Conservation (phyloP, 1,140 invertebrate species). For the Doryteuthis pealeii region DNA sequence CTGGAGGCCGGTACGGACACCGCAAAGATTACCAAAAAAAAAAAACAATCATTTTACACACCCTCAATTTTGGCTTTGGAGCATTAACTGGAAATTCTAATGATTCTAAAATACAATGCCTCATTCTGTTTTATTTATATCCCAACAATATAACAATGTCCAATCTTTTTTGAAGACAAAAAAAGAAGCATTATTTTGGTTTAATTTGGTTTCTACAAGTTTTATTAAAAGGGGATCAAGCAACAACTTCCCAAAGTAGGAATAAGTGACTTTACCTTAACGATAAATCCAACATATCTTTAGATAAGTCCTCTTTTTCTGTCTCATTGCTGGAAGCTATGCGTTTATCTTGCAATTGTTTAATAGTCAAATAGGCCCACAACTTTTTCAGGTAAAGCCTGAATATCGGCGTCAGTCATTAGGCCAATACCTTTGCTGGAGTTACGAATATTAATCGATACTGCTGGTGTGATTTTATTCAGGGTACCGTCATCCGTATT, state of each 20-base stretch:
- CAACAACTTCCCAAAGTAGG: background rate
- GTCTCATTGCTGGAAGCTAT: slow-evolving; percentile 17
- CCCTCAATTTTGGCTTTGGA: too few species aligned
- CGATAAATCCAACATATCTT: slow-evolving; percentile 33
- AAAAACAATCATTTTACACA: too few species aligned
- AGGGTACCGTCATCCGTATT: slow-evolving; percentile 22
- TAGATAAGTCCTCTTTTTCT: slow-evolving; percentile 30
- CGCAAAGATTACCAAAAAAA: too few species aligned
- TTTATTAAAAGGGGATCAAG: background rate
- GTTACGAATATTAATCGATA: slow-evolving; percentile 72
- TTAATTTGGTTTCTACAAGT: background rate
- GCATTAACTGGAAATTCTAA: too few species aligned
- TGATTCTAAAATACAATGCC: too few species aligned
- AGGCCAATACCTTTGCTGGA: slow-evolving; percentile 64
- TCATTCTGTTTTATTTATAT: too few species aligned
- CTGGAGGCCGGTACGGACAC: too few species aligned
- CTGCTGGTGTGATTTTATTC: slow-evolving; percentile 65
- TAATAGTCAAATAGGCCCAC: slow-evolving; percentile 73
- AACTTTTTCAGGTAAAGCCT: slow-evolving; percentile 67
- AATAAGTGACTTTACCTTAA: slow-evolving; percentile 33
- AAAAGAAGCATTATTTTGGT: background rate
- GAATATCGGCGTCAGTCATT: slow-evolving; percentile 21
- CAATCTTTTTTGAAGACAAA: background rate
- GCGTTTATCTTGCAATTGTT: slow-evolving; percentile 66
- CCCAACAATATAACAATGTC: too few species aligned